These are phyloP conservation scores for Ctenopoma multispine DNA, from an alignment of 2,797 vertebrate species.

Conservation along the genomic window DNA sequence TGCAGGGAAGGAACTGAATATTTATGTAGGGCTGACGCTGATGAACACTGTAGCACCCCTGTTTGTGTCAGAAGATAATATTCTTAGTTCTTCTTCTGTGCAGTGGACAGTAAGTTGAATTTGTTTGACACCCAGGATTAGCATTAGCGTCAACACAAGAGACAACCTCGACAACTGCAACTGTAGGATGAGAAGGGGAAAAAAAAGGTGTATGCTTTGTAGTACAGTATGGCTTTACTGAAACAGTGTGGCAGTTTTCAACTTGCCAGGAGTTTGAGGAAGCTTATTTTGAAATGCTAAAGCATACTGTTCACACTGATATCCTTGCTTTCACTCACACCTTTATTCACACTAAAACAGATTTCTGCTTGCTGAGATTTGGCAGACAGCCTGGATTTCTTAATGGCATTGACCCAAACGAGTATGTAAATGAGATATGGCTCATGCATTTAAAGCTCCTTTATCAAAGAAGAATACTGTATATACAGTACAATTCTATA, in stretches of 20 bases:
- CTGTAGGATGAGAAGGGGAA: constrained; percentile 22
- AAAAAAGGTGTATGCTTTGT: constrained; percentile 37
- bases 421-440: constrained; percentile 66
- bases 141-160: constrained; percentile 74
- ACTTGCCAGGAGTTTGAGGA: constrained; percentile 53
- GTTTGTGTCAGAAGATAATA: constrained; percentile 73
- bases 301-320: constrained; percentile 51
- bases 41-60: constrained; percentile 60
- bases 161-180: constrained; percentile 69
- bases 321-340: constrained; percentile 64
- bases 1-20: constrained; percentile 52
- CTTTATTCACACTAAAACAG: constrained; percentile 65
- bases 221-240: constrained; percentile 37
- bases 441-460: constrained; percentile 59
- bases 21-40: constrained; percentile 66
- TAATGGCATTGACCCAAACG: constrained; percentile 63
- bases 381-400: constrained; percentile 65
- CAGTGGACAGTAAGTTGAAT: constrained; percentile 76
- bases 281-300: constrained; percentile 58
- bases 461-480: constrained; percentile 59
- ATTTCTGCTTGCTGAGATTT: constrained; percentile 61
- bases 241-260: constrained; percentile 49
- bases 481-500: constrained; percentile 33
- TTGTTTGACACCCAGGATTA: constrained; percentile 72
- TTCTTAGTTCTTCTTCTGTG: constrained; percentile 71